A percentile compares a stretch with the other conserved stretches of the same genome.
Conservation (phyloP, 2,113 vertebrate genomes). For the Cyphomyrus discorhynchus region DNA sequence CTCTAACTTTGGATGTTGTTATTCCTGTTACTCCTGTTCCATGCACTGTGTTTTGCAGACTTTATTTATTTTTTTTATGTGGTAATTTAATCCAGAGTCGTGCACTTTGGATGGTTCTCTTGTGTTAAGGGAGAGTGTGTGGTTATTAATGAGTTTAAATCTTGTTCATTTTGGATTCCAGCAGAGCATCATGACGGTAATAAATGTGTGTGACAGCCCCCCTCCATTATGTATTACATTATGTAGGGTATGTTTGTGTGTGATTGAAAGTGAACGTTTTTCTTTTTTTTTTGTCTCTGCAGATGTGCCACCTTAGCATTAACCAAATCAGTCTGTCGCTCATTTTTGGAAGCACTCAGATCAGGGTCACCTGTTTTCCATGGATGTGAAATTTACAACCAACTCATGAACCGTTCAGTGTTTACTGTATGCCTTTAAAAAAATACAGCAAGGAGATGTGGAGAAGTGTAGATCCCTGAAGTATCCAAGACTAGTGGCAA, state of each 20-base stretch:
- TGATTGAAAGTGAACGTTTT: neutral
- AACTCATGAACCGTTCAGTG: neutral
- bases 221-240: neutral
- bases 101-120: neutral
- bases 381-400: neutral
- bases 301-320: neutral
- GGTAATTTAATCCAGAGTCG: neutral
- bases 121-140: neutral
- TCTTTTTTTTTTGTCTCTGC: neutral
- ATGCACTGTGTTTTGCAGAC: neutral
- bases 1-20: neutral
- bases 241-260: neutral
- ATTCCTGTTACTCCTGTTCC: neutral
- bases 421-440: neutral
- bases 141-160: neutral
- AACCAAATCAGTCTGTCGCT: neutral
- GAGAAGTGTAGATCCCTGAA: neutral
- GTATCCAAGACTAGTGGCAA: neutral
- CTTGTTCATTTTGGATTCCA: neutral
- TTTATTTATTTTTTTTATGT: slow-evolving; percentile 9
- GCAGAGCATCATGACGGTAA: neutral
- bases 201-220: neutral
- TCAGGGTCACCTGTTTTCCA: neutral
- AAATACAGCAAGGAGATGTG: neutral
- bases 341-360: neutral